Base-by-base conservation (phyloP, 2,888 invertebrate species). In the Trisateles emortualis region DNA sequence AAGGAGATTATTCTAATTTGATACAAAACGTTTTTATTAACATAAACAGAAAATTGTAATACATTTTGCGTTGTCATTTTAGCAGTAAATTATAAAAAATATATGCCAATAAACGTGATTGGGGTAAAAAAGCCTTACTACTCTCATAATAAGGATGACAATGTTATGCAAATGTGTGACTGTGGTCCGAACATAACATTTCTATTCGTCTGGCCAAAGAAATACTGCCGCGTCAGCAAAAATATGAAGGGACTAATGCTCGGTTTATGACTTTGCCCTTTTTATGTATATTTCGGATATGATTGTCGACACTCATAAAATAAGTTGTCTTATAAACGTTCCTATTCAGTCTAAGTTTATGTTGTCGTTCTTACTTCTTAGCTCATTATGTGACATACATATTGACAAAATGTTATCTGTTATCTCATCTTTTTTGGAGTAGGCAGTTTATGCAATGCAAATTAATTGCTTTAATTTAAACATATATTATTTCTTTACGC, bases 271-370 rank as follows among this genome's bases (percentile, higher is more conserved):
- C 78, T 74, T 75, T 79, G 79, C 82, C 86, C 81, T 83, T 87
- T 89, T 90, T 87, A 89, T 81, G 83, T 79, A 79, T 84, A 85
- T 85, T 83, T 84, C 79, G 79, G 79, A 83, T 86, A 88, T 86
- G 82, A 86, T 88, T 87, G 86, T 84, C 83, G 81, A 74, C 83
- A 79, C 79, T 83, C 86, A 79, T 84, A 84, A 84, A 83, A 84
- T 63, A 79, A 80, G 75, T 81, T 79, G 74, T 78, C 77, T 78
- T 77, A 78, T 78, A 78, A 83, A 79, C 76, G 78, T 67, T 74
- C 72, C 66, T 74, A 65, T 75, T 72, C 64, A 70, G 74, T 66
- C 68, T 69, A 57, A 69, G 56, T 68, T 72, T 66, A 66, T 50
- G 44, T 44, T 68, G 45, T 52, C 56, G 40, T 53, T 59, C 22